Evolutionary conservation across 2,888 invertebrate genomes (phyloP).

Genomic region (Oscheius sp.): DNA sequence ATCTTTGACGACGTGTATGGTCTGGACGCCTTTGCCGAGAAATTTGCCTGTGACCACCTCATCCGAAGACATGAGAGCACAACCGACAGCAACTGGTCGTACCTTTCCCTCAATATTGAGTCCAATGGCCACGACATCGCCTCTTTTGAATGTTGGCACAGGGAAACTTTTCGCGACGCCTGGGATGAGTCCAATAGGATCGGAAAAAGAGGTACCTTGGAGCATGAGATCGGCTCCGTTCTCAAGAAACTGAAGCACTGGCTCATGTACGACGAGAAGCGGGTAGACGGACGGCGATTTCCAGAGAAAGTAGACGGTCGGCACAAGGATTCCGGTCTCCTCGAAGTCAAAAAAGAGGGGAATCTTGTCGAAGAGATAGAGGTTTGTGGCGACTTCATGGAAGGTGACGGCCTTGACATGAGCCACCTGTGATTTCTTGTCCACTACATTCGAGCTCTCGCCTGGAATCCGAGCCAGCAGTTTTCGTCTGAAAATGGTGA

Average conservation of each 20-base stretch:
- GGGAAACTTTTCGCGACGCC: slow-evolving; percentile 25
- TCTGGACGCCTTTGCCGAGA: slow-evolving; percentile 65
- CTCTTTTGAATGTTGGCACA: slow-evolving; percentile 42
- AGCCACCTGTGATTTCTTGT: slow-evolving; percentile 44
- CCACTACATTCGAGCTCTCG: slow-evolving; percentile 32
- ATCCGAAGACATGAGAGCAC: slow-evolving; percentile 60
- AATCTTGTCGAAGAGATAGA: slow-evolving; percentile 62
- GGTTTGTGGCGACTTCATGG: slow-evolving; percentile 48
- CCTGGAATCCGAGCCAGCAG: slow-evolving; percentile 43
- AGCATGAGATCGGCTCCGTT: slow-evolving; percentile 72
- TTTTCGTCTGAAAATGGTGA: slow-evolving; percentile 42
- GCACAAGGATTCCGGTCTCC: slow-evolving; percentile 52
- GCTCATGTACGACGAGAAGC: slow-evolving; percentile 58
- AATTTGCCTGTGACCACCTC: slow-evolving; percentile 60
- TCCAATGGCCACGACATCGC: slow-evolving; percentile 58
- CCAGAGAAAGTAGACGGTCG: slow-evolving; percentile 61
- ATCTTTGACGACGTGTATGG: slow-evolving; percentile 65
- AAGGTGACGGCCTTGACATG: slow-evolving; percentile 53
- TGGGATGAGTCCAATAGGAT: neutral
- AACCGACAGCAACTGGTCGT: slow-evolving; percentile 68
- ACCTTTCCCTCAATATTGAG: slow-evolving; percentile 40
- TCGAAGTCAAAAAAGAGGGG: slow-evolving; percentile 66
- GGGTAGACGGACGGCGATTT: slow-evolving; percentile 53
- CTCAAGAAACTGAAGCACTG: slow-evolving; percentile 59
- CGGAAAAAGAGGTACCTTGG: slow-evolving; percentile 50